A percentile compares a stretch with the other conserved stretches of the same genome.
Evolutionary conservation across 1,140 invertebrate species (phyloP).

Genomic region (Chrysoperla carnea): DNA sequence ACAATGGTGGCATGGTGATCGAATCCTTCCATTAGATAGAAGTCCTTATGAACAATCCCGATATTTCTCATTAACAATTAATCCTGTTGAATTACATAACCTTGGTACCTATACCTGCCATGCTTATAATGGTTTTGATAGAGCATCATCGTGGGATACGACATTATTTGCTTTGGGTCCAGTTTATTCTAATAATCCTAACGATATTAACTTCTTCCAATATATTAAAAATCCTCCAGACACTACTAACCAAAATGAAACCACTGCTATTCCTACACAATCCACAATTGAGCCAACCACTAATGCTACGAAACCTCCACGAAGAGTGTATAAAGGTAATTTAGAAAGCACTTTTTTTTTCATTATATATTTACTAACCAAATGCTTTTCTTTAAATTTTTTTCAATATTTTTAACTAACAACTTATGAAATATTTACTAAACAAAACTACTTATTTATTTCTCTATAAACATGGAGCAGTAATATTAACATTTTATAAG

Average conservation of each 20-base stretch:
- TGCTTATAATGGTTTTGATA: constrained; percentile 66
- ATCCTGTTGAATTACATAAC: constrained; percentile 44
- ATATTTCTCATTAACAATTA: constrained; percentile 56
- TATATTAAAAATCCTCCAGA: constrained; percentile 32
- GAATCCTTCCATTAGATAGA: constrained; percentile 49
- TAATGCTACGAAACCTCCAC: not conserved
- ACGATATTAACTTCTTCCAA: constrained; percentile 29
- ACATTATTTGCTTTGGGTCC: constrained; percentile 50
- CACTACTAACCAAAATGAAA: constrained; percentile 1
- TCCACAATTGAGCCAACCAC: constrained; percentile 10
- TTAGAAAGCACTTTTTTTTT: no score
- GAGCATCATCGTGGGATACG: constrained; percentile 54
- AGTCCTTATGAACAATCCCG: constrained; percentile 51
- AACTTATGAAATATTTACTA: no score
- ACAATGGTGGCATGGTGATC: constrained; percentile 71
- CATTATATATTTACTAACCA: no score
- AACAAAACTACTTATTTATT: no score
- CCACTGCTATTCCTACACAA: constrained; percentile 10
- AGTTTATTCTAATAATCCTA: constrained; percentile 24
- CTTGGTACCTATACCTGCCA: constrained; percentile 74
- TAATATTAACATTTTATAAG: no score
- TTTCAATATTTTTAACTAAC: no score
- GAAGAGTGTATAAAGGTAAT: no score
- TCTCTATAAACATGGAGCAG: no score
- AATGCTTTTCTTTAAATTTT: no score